Base-by-base conservation (phyloP, 2,888 invertebrate species). In the Drosophila conformis region DNA sequence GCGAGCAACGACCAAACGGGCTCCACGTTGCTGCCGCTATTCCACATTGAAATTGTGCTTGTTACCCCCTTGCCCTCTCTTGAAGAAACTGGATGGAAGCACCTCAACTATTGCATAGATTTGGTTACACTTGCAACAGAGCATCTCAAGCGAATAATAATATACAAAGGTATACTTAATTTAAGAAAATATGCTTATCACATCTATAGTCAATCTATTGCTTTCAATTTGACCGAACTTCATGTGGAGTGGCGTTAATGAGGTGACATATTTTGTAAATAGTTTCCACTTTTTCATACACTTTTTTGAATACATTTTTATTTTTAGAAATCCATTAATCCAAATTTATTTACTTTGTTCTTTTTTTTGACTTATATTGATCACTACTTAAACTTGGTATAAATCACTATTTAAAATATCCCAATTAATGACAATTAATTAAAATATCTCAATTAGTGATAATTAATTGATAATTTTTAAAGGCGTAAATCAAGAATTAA, bases 1-100 rank as follows among this genome's bases (percentile, higher is more conserved):
- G 84, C 86, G 86, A 88, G 88, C 91, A 84, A 88, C 87, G 89
- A 88, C 93, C 93, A 93, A 86, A 87, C 89, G 92, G 91, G 86
- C 81, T 82, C 89, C 85, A 57, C 65, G 69, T 58, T 82, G 36
- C 68, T 68, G 67, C 65, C 58, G 67, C 72, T 63, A 54, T 65
- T 79, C 29, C 62, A 40, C 63, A 75, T 70, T 70, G 77, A 76
- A 77, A 65, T 79, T 53, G 60, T 64, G 70, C 78, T 81, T 68
- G 67, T 65, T 67, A 54, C 59, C 65, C 11, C 18, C 35, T 29
- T 29, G 11, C 35, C 27, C 10, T 21, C 21, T 10, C 4, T 6
- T 25, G 27, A 52, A n/a, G 27, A 31, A 15, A 15, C 15, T 0
- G 15, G 21, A 2, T 11, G 25, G 13, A 18, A 40, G 68, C 49